Conservation (phyloP, 2,797 vertebrate genomes). For the Furcifer pardalis region DNA sequence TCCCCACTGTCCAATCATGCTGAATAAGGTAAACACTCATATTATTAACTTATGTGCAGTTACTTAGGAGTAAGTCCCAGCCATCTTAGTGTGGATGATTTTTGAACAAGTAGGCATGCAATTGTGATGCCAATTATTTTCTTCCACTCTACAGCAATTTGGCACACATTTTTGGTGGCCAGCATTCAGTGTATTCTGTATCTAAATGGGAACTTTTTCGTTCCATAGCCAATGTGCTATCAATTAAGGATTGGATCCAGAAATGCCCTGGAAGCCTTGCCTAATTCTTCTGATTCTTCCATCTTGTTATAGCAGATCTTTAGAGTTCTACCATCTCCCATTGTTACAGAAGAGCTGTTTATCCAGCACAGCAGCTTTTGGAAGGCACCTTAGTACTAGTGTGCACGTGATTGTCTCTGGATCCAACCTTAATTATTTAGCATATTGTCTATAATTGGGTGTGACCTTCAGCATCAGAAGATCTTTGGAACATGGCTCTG, state of each 20-base stretch:
- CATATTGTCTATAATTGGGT: not conserved
- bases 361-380: not conserved
- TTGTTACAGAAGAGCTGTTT: not conserved
- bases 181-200: not conserved
- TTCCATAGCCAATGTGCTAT: too few relatives aligned
- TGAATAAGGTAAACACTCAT: not conserved
- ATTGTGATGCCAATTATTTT: not conserved
- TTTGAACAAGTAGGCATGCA: not conserved
- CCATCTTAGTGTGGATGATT: not conserved
- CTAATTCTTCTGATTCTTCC: not conserved
- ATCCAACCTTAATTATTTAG: not conserved
- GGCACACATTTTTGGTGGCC: not conserved
- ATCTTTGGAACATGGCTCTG: not conserved
- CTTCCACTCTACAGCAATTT: not conserved
- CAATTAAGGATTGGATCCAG: not conserved
- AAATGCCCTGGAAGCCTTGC: not conserved
- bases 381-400: too few relatives aligned
- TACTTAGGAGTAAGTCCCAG: not conserved
- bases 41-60: not conserved
- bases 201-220: accelerated
- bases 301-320: not conserved
- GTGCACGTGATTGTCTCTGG: not conserved
- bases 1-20: not conserved
- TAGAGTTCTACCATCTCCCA: not conserved
- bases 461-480: not conserved